phyloP scores from a whole-genome alignment of 2,888 invertebrate genomes.

The Timema podura region DNA sequence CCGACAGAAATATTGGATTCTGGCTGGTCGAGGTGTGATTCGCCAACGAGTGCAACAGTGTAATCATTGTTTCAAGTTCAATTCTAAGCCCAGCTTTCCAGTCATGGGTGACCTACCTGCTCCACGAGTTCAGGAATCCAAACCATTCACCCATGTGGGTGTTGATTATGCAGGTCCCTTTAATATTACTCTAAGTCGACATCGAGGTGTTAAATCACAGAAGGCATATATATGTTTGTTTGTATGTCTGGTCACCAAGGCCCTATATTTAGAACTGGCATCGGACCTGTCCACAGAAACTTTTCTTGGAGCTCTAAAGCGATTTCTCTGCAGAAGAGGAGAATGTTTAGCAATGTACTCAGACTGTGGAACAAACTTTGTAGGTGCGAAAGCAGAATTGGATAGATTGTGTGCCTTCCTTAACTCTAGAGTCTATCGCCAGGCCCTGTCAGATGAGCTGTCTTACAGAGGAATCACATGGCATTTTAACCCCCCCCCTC shows the following conservation, averaged over 20 bases:
- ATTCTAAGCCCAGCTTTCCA: background rate
- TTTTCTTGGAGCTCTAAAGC: background rate
- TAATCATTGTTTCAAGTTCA: no score
- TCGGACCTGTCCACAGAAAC: background rate
- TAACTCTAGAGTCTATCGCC: background rate
- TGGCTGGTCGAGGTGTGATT: background rate
- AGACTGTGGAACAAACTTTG: background rate
- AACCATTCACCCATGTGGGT: background rate
- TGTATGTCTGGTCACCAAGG: background rate
- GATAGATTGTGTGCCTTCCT: background rate
- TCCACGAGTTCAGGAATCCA: background rate
- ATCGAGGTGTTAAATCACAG: background rate
- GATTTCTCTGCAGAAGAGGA: no score
- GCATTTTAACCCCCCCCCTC: slow-evolving; percentile 40
- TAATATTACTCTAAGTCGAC: background rate
- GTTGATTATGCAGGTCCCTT: slow-evolving; percentile 4
- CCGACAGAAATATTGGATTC: background rate
- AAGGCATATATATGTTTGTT: background rate
- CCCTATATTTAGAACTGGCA: background rate
- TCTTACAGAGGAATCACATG: slow-evolving; percentile 34
- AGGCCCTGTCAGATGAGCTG: background rate
- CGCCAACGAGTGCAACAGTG: no score
- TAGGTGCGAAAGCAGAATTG: background rate
- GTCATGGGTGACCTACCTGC: background rate
- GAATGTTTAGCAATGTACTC: background rate